Evolutionary conservation across 2,113 vertebrate species (phyloP).

Genomic region (Perognathus longimembris): DNA sequence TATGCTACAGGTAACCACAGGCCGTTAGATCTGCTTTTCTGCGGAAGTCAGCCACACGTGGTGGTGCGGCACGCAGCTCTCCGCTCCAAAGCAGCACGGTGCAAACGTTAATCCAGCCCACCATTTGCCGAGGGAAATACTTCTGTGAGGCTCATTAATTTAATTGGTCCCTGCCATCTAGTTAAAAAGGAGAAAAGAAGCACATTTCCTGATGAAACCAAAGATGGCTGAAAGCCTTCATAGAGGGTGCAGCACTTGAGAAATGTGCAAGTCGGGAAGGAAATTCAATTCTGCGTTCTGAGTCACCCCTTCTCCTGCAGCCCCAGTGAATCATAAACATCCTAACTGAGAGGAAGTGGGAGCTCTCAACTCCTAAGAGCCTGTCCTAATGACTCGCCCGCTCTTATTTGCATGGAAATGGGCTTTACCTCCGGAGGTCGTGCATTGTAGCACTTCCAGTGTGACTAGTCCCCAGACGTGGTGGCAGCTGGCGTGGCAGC

Average conservation of each 20-base stretch:
- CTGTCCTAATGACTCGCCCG: neutral
- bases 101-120: conserved; percentile 78
- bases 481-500: too few relatives aligned
- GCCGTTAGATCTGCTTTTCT: neutral
- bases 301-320: neutral
- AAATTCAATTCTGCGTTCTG: conserved; percentile 53
- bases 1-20: neutral
- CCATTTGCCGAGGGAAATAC: conserved; percentile 83
- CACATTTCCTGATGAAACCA: conserved; percentile 79
- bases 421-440: neutral
- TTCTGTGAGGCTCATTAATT: conserved; percentile 86
- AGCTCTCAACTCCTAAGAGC: neutral
- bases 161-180: conserved; percentile 87
- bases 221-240: conserved; percentile 68
- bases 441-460: neutral
- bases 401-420: neutral
- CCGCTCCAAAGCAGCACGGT: conserved; percentile 58
- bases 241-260: conserved; percentile 52
- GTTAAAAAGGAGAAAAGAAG: conserved; percentile 82
- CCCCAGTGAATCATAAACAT: neutral
- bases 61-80: conserved; percentile 53
- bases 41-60: neutral
- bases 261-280: conserved; percentile 8
- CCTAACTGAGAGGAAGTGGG: neutral
- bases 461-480: neutral